Conservation (phyloP, 2,888 invertebrate genomes). For the Pammene fasciana region DNA sequence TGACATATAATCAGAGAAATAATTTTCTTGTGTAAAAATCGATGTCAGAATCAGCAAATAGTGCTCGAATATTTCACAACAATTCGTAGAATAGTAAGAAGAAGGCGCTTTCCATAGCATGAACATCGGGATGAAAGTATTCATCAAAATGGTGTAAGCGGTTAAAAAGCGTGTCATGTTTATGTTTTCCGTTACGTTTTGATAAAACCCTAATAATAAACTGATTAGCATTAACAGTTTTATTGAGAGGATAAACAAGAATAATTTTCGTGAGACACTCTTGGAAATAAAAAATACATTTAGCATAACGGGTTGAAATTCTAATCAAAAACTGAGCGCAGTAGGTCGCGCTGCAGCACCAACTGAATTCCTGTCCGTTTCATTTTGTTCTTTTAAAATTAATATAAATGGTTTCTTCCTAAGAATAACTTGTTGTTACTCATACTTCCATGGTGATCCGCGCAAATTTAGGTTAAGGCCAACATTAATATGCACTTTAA, state of each 20-base stretch:
- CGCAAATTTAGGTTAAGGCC: background rate
- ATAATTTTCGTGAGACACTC: background rate
- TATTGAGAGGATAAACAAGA: background rate
- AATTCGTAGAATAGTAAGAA: background rate
- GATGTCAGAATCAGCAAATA: constrained; percentile 3
- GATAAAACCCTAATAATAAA: background rate
- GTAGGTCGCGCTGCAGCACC: background rate
- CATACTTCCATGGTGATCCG: constrained; percentile 4
- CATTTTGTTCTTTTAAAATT: background rate
- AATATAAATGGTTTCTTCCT: background rate
- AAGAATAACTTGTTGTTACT: constrained; percentile 2
- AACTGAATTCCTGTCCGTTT: background rate
- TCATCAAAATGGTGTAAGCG: background rate
- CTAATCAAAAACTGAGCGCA: background rate
- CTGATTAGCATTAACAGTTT: constrained; percentile 8
- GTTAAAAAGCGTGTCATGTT: constrained; percentile 2
- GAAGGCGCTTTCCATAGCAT: background rate
- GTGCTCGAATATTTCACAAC: constrained; percentile 7
- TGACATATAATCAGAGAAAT: background rate
- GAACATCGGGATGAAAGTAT: background rate
- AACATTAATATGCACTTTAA: constrained; percentile 1
- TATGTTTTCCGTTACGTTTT: background rate
- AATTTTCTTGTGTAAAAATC: constrained; percentile 2
- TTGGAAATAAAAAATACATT: background rate
- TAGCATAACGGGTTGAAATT: background rate